A percentile compares a stretch with the other conserved stretches of the same genome.
Conservation (phyloP, 2,113 vertebrate species). For the Ciconia stormi region DNA sequence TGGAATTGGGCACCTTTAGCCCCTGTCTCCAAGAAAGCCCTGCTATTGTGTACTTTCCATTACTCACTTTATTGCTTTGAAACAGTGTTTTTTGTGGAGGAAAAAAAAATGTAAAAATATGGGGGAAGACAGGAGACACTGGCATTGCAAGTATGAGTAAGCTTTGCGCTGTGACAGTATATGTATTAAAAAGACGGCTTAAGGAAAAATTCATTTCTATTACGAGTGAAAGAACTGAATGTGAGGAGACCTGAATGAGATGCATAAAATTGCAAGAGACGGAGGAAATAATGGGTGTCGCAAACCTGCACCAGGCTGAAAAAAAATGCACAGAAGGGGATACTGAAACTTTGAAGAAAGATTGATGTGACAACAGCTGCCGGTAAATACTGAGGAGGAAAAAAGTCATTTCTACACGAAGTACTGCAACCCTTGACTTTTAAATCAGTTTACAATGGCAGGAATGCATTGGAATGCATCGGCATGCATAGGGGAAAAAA, state of each 20-base stretch:
- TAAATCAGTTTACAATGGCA: not conserved
- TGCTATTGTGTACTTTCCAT: not conserved
- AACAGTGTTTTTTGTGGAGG: not conserved
- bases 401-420: not conserved
- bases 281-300: not conserved
- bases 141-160: not conserved
- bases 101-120: not conserved
- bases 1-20: slow-evolving; percentile 2
- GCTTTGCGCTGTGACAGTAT: not conserved
- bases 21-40: not conserved
- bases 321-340: not conserved
- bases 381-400: not conserved
- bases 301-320: not conserved
- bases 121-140: not conserved
- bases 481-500: not conserved
- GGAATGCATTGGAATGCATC: not conserved
- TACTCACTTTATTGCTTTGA: slow-evolving; percentile 10
- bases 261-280: not conserved
- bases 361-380: not conserved
- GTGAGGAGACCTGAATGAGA: not conserved
- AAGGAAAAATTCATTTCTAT: slow-evolving; percentile 15
- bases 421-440: not conserved
- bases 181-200: not conserved
- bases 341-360: not conserved
- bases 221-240: not conserved